phyloP scores from a whole-genome alignment of 2,113 vertebrate species.

The Hemiscyllium ocellatum region DNA sequence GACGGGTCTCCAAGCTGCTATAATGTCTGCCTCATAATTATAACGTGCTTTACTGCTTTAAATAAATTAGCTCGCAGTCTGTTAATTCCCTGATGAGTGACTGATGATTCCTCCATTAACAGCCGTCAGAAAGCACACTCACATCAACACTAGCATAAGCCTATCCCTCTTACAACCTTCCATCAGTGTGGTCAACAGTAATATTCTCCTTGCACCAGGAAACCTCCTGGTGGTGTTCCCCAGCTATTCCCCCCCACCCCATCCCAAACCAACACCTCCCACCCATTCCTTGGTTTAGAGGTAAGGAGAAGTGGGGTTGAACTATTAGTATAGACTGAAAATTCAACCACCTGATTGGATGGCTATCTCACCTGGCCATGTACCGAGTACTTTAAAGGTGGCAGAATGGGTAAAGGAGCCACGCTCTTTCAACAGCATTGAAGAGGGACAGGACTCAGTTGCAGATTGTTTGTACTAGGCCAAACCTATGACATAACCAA shows the following conservation, averaged over 20 bases:
- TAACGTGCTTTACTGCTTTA: no score
- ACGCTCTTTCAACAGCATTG: background rate
- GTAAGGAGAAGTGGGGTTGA: background rate
- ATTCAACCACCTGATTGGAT: background rate
- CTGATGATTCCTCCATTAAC: no score
- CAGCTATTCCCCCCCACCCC: background rate
- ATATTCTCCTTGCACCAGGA: background rate
- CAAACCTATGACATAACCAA: no score
- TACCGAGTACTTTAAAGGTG: background rate
- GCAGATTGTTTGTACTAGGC: background rate
- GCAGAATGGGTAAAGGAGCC: background rate
- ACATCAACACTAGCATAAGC: background rate
- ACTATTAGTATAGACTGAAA: background rate
- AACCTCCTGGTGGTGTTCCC: background rate
- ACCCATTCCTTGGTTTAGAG: no score
- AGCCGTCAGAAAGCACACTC: background rate
- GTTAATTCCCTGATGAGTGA: no score
- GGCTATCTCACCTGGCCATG: background rate
- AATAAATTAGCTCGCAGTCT: no score
- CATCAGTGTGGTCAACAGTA: background rate
- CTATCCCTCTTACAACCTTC: background rate
- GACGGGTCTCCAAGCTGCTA: no score
- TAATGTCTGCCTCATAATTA: no score
- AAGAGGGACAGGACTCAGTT: background rate
- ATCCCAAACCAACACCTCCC: no score